Evolutionary conservation across 2,797 vertebrate genomes (phyloP), one percentile per base, ranked within the genome.

Genomic region (Labeo calbasu): DNA sequence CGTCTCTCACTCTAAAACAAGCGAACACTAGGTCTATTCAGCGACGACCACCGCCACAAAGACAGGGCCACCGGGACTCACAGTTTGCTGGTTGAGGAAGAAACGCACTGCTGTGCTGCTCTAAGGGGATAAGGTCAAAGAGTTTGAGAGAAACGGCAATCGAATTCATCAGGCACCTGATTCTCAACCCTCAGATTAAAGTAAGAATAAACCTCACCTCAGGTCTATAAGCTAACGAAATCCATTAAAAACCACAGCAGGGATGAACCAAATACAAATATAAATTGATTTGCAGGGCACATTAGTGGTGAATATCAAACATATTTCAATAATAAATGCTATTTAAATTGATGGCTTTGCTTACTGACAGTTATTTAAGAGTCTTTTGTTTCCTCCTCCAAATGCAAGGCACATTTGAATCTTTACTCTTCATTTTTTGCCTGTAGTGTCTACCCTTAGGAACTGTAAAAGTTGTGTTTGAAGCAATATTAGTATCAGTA

Each of bases 1-100:
- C 3, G 11, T 23, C 70, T 50, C 57, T 21, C n/a, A 71, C 36
- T 21, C 59, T 23, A 73, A 87, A 71, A 66, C 77, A 66, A 63
- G 77, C 63, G 83, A 87, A 89, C 82, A 86, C 83, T 85, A 48
- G 48, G 70, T 82, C 78, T 46, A 77, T 82, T 85, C 70, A 77
- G 72, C 19, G 12, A 73, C 19, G 25, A 66, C 78, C n/a, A 43
- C 17, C 10, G 12, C 28, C 63, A 36, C 28, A 66, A 66, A 65
- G 61, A 68, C 36, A n/a, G 55, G 73, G 71, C 7, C 73, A 63
- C 50, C 14, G 11, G 50, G 23, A 87, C 76, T 80, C 70, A 7
- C 4, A n/a, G 57, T 77, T 40, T 68, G 8, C 48, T 53, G 23
- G 76, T 15, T 17, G 53, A 51, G 72, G 43, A 69, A 59, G 53